Conservation (phyloP, 2,797 vertebrate species). For the Glossophaga mutica region DNA sequence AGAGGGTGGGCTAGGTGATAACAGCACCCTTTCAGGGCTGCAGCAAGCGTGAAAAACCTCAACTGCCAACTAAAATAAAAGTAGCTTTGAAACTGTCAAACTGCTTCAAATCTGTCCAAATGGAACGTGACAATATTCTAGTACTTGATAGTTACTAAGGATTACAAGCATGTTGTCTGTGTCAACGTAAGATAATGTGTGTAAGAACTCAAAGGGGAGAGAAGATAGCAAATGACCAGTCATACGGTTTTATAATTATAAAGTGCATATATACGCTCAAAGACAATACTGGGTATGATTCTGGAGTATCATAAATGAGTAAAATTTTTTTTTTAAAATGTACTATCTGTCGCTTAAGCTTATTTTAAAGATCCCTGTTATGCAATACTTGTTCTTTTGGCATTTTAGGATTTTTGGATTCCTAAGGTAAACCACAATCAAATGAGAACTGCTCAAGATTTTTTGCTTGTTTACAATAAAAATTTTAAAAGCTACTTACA, state of each 20-base stretch:
- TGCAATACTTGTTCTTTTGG: neutral
- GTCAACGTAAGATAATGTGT: neutral
- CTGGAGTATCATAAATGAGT: neutral
- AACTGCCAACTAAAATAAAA: neutral
- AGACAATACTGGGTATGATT: neutral
- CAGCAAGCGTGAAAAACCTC: neutral
- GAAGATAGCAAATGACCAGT: neutral
- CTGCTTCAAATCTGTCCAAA: neutral
- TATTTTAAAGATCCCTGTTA: neutral
- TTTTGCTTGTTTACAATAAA: neutral
- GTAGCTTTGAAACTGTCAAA: neutral
- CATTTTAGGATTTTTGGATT: neutral
- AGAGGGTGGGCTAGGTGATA: neutral
- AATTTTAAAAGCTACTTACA: neutral
- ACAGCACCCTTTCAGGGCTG: neutral
- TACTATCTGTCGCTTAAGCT: neutral
- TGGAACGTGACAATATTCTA: neutral
- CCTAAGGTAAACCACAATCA: constrained; percentile 41
- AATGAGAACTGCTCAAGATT: constrained; percentile 1
- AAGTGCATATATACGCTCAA: neutral
- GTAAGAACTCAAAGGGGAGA: neutral
- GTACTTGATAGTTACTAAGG: neutral
- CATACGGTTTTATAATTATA: neutral
- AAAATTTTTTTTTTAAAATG: neutral
- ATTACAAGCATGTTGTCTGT: neutral